A percentile compares a stretch with the other conserved stretches of the same genome.
Conservation (phyloP, 2,797 vertebrate genomes). For the Lycodopsis pacificus region DNA sequence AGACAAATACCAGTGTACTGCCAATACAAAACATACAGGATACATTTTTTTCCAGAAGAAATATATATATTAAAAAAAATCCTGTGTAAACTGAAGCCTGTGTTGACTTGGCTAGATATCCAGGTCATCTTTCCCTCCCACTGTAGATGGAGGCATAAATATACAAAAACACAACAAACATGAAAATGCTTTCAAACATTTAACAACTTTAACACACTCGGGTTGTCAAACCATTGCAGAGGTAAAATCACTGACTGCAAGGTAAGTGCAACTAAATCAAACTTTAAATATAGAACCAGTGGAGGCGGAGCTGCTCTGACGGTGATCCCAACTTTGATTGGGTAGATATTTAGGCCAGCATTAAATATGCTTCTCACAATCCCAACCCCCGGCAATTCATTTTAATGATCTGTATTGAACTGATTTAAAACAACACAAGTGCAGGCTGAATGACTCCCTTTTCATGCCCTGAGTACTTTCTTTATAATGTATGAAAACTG, state of each 20-base stretch:
- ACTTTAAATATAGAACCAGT: slow-evolving; percentile 27
- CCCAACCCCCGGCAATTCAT: background rate
- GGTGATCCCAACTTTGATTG: background rate
- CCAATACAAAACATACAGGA: slow-evolving; percentile 40
- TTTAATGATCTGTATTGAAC: background rate
- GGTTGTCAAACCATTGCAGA: background rate
- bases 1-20: slow-evolving; percentile 55
- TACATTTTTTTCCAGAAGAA: slow-evolving; percentile 61
- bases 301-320: background rate
- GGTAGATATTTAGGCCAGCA: background rate
- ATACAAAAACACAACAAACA: slow-evolving; percentile 26
- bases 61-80: slow-evolving; percentile 52
- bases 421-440: background rate
- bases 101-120: slow-evolving; percentile 41
- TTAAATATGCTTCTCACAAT: background rate
- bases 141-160: slow-evolving; percentile 22
- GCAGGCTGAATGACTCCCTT: background rate
- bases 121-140: slow-evolving; percentile 20
- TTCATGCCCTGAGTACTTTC: background rate
- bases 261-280: slow-evolving; percentile 3
- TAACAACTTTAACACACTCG: background rate
- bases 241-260: slow-evolving; percentile 14
- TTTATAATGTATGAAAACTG: background rate
- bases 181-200: slow-evolving; percentile 38
- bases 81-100: slow-evolving; percentile 47